phyloP scores from a whole-genome alignment of 2,113 vertebrate species.

The Takifugu flavidus region DNA sequence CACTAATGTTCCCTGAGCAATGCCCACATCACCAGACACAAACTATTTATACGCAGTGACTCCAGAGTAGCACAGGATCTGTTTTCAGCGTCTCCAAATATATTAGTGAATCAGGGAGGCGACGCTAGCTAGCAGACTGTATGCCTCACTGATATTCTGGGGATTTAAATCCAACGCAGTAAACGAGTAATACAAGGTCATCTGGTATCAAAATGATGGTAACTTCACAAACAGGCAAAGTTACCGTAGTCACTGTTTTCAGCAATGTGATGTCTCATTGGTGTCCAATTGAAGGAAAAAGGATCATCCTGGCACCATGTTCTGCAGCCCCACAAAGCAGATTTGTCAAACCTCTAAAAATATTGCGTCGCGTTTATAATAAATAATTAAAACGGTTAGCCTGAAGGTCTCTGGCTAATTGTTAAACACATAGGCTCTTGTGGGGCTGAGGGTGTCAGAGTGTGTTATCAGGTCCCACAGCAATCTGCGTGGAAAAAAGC shows the following conservation, averaged over 20 bases:
- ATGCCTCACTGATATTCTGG: constrained; percentile 33
- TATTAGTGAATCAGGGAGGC: constrained; percentile 24
- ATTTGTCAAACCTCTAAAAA: too few relatives aligned
- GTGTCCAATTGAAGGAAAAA: too few relatives aligned
- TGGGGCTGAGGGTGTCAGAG: constrained; percentile 21
- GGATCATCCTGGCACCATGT: too few relatives aligned
- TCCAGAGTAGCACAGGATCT: constrained; percentile 43
- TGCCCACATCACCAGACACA: constrained; percentile 37
- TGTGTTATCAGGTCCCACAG: constrained; percentile 8
- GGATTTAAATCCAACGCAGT: constrained; percentile 44
- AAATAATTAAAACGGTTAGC: constrained; percentile 37
- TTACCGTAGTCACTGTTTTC: too few relatives aligned
- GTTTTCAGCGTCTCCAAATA: constrained; percentile 56
- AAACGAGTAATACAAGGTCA: constrained; percentile 32
- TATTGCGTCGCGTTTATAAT: background rate
- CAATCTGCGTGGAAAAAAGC: constrained; percentile 16
- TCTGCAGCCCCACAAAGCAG: background rate
- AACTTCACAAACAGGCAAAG: too few relatives aligned
- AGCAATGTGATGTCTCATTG: too few relatives aligned
- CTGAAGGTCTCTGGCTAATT: constrained; percentile 42
- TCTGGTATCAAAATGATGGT: background rate
- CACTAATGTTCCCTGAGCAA: constrained; percentile 39
- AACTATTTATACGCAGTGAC: constrained; percentile 59
- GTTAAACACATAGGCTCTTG: constrained; percentile 23
- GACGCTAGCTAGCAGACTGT: constrained; percentile 29